phyloP scores from a whole-genome alignment of 2,113 vertebrate species.

The cat (Felis catus) region F.catus_Fca126_mat1.0 CM031413.1:28065001-28065500 shows the following conservation, averaged over 20 bases:
- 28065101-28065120: background rate
- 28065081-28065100: accelerated
- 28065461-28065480: background rate
- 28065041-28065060: background rate
- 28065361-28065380: background rate
- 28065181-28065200: background rate
- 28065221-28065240: background rate
- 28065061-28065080: background rate
- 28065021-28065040: background rate
- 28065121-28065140: background rate
- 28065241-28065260: background rate
- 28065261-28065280: background rate
- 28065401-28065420: background rate
- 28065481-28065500: background rate
- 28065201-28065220: background rate
- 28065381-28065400: background rate
- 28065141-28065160: background rate
- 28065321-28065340: background rate
- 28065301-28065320: background rate
- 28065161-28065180: background rate
- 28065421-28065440: background rate
- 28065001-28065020: background rate
- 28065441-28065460: background rate
- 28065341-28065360: background rate
- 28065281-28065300: background rate